Evolutionary conservation across 35 echinoderm and acorn worm genomes (phyloP), one percentile per base, ranked within the genome.

Genomic region (Ophiothrix spiculata): DNA sequence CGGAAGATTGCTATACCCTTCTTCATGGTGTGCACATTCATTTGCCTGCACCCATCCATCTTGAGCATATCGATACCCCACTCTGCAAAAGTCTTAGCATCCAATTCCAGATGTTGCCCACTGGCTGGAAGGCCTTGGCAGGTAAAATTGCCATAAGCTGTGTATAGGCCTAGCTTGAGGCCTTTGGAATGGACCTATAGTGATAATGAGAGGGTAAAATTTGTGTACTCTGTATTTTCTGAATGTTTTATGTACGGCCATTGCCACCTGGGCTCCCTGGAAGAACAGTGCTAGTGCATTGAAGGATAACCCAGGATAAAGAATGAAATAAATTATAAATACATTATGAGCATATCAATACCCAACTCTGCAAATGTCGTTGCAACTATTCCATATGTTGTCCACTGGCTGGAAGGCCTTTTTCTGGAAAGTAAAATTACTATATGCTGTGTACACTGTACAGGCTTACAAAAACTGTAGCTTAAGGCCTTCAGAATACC

Each of bases 281-380:
- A n/a, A n/a, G n/a, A n/a, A n/a, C n/a, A n/a, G n/a, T n/a, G n/a
- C n/a, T n/a, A n/a, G n/a, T n/a, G n/a, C n/a, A n/a, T n/a, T n/a
- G 15, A 15, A 77, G 36, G 31, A 15, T 77, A 77, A n/a, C 15
- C 29, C 56, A 29, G 17, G 0, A 64, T 29, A 64, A 64, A 29
- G 17, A 64, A 64, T 64, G 17, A 64, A 17, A 64, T 29, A 64
- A 17, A 64, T 29, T 21, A 17, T 21, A 17, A 29, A 49, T 89
- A 79, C 63, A 89, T 82, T 56, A 83, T 89, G n/a, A 89, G 46
- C 40, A 75, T 82, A 37, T 89, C 87, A 15, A 89, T 38, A 76
- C 87, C 87, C 87, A 79, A 89, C 3, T 89, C 87, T 40, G 87
- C 87, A 83, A 89, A 89, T 16, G 87, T 89, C 80, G 83, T 32